Evolutionary conservation across 2,888 invertebrate species (phyloP), one percentile per base, ranked within the genome.

Genomic region (Idaea aversata): DNA sequence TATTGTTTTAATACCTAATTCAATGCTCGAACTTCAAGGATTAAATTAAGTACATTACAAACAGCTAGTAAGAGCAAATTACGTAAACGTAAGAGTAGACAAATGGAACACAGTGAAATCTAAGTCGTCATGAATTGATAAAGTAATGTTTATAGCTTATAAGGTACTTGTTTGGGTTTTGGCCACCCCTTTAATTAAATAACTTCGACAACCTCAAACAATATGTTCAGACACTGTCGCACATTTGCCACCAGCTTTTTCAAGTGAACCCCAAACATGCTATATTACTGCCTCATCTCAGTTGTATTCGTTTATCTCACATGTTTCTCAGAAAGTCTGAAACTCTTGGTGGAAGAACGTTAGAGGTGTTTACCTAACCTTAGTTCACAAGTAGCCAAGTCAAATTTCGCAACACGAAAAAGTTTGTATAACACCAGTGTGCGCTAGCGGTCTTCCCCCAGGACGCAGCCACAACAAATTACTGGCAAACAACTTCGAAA

Each of bases 401-500:
- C 82, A 83, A 87, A 88, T 86, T 86, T 84, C 74, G 81, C 76
- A 87, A 85, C 85, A 85, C 79, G 82, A 85, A 88, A 89, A 88
- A 88, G 84, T 89, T 88, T 79, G 81, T 80, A 81, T 82, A 81
- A 81, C 81, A 84, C 82, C 84, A 84, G 82, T 79, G 78, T 84
- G 81, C 84, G 83, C 84, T 79, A 77, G 80, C 84, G 82, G 85
- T 80, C 82, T 82, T 85, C 88, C 86, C 87, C 69, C 77, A 83
- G 88, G 89, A 88, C 85, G 82, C 81, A 82, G 85, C 88, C 90
- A 84, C 90, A 91, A 88, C 90, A 90, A 91, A 91, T 91, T 90
- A 90, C 90, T 85, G 85, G 85, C 88, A 89, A 91, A 91, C 91
- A 91, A 91, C 90, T 91, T 90, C 84, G 82, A 90, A 91, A 91